These are phyloP conservation scores for Halesus radiatus DNA, from an alignment of 1,140 invertebrate genomes.

Conservation along the genomic window DNA sequence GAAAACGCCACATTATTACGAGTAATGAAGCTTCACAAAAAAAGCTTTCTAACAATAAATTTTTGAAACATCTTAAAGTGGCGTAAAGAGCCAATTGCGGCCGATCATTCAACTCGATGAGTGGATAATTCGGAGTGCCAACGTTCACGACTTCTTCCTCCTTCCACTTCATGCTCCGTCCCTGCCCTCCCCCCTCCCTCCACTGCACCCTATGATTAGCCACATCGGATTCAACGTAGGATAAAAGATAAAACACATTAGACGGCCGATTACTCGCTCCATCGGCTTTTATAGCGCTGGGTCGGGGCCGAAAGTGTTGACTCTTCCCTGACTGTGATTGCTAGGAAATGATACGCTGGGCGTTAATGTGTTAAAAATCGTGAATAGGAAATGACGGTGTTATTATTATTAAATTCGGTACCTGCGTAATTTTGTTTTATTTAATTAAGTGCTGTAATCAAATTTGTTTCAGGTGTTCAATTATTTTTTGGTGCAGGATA, in stretches of 20 bases:
- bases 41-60: too few relatives aligned
- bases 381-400: conserved; percentile 3
- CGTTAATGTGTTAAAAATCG: conserved; percentile 22
- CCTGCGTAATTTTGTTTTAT: too few relatives aligned
- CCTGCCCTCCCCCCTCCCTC: too few relatives aligned
- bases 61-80: not conserved
- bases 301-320: too few relatives aligned
- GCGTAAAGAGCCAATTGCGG: conserved; percentile 10
- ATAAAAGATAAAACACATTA: conserved; percentile 31
- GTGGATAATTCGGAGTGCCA: conserved; percentile 22
- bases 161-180: not conserved
- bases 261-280: not conserved
- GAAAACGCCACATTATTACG: too few relatives aligned
- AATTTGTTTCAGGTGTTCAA: too few relatives aligned
- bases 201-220: conserved; percentile 26
- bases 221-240: conserved; percentile 11
- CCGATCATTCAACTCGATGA: conserved; percentile 26
- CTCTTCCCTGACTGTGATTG: conserved; percentile 25
- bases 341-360: conserved; percentile 12
- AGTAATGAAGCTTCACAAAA: too few relatives aligned
- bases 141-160: conserved; percentile 15
- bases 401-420: not conserved
- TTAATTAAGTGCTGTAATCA: too few relatives aligned
- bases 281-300: not conserved
- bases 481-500: too few relatives aligned